Evolutionary conservation across 2,888 invertebrate genomes (phyloP).

Genomic region (Rhodophaea formosa): DNA sequence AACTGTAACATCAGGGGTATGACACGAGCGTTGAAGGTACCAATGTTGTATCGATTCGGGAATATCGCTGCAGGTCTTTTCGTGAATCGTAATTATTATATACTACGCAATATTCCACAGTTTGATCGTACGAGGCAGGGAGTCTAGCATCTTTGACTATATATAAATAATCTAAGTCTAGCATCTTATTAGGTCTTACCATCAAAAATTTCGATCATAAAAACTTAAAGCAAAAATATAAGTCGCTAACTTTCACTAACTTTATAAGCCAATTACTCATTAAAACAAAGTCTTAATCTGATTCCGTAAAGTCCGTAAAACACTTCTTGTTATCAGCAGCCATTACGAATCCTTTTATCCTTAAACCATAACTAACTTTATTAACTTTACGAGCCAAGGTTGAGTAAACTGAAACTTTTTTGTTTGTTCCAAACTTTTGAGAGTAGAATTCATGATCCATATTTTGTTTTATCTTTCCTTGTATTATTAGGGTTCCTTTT

Average conservation of each 20-base stretch:
- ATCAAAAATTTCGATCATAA: not conserved
- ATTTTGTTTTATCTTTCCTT: not conserved
- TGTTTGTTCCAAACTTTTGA: not conserved
- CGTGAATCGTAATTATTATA: no score
- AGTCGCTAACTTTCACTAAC: not conserved
- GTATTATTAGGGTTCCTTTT: not conserved
- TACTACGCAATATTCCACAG: no score
- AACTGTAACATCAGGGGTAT: no score
- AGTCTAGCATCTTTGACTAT: no score
- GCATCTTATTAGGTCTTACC: not conserved
- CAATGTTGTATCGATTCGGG: no score
- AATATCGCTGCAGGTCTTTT: no score
- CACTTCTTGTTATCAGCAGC: not conserved
- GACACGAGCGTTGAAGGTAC: no score
- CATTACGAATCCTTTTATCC: constrained; percentile 8
- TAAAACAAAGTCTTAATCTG: constrained; percentile 6
- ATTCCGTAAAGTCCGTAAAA: not conserved
- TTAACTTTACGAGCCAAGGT: constrained; percentile 4
- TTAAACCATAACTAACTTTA: not conserved
- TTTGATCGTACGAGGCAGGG: no score
- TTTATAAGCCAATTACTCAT: not conserved
- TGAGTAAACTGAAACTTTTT: not conserved
- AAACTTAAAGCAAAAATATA: no score
- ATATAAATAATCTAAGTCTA: no score
- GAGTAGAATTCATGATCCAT: not conserved